Evolutionary conservation across 2,113 vertebrate species (phyloP).

Genomic region (Zosterops hypoxanthus): DNA sequence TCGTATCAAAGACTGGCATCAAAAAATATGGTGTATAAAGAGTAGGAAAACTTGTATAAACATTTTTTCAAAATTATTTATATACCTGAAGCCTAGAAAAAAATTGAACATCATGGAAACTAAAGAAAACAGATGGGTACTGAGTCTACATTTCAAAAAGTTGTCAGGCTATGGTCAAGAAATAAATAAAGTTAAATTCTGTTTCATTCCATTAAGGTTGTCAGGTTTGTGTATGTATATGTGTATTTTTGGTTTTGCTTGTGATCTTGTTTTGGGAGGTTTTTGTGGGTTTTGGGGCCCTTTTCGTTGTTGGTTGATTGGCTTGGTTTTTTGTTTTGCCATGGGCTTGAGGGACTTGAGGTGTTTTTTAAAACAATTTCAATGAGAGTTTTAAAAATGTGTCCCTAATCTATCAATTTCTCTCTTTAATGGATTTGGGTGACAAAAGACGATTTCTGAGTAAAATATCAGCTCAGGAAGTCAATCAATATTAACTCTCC

Average conservation of each 20-base stretch:
- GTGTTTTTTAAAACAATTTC: neutral
- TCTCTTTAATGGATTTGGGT: neutral
- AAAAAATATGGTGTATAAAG: neutral
- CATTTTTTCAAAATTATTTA: neutral
- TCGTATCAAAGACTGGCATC: neutral
- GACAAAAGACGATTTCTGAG: neutral
- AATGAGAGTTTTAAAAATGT: neutral
- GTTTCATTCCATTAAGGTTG: neutral
- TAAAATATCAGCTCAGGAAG: neutral
- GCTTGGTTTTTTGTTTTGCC: neutral
- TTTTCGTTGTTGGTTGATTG: accelerated
- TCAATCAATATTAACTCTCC: neutral
- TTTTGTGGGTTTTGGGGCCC: accelerated
- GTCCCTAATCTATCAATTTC: neutral
- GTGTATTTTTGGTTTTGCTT: neutral
- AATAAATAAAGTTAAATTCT: neutral
- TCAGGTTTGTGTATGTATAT: neutral
- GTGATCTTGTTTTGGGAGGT: neutral
- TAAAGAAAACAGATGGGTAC: neutral
- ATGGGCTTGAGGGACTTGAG: neutral
- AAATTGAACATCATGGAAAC: neutral
- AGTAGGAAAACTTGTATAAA: neutral
- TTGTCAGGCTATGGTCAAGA: neutral
- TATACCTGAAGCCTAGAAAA: neutral
- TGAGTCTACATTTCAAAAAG: neutral